A percentile compares a stretch with the other conserved stretches of the same genome.
Conservation (phyloP, 30 jellyfish, hydroid and myxozoan genomes). For the Chrysaora quinquecirrha region DNA sequence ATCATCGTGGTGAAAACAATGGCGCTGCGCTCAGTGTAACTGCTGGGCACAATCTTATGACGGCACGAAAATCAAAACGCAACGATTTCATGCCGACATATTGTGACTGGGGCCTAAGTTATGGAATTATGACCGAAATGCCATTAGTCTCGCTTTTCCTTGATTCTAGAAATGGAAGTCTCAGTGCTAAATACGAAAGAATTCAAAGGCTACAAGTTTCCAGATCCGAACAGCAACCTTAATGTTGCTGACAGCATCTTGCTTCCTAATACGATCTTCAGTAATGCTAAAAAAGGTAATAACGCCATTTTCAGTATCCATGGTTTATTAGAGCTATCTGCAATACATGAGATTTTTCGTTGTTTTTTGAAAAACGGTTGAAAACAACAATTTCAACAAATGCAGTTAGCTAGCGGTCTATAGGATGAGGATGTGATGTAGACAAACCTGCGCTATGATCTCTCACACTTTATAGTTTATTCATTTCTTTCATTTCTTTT, state of each 20-base stretch:
- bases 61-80: too few relatives aligned
- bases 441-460: too few relatives aligned
- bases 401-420: background rate
- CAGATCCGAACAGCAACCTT: conserved; percentile 39
- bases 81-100: too few relatives aligned
- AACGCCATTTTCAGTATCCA: background rate
- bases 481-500: background rate
- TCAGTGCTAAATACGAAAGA: conserved; percentile 40
- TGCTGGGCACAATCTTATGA: too few relatives aligned
- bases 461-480: too few relatives aligned
- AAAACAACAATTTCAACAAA: background rate
- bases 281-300: conserved; percentile 23
- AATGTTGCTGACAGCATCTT: conserved; percentile 52
- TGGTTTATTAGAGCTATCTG: background rate
- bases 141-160: too few relatives aligned
- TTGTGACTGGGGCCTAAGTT: too few relatives aligned
- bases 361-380: background rate
- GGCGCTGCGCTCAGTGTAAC: too few relatives aligned
- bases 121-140: too few relatives aligned
- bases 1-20: too few relatives aligned
- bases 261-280: conserved; percentile 40
- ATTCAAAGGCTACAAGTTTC: conserved; percentile 43
- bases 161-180: conserved; percentile 53
- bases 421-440: too few relatives aligned
- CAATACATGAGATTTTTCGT: background rate